Base-by-base conservation (phyloP, 1,140 invertebrate species). In the Ips typographus region DNA sequence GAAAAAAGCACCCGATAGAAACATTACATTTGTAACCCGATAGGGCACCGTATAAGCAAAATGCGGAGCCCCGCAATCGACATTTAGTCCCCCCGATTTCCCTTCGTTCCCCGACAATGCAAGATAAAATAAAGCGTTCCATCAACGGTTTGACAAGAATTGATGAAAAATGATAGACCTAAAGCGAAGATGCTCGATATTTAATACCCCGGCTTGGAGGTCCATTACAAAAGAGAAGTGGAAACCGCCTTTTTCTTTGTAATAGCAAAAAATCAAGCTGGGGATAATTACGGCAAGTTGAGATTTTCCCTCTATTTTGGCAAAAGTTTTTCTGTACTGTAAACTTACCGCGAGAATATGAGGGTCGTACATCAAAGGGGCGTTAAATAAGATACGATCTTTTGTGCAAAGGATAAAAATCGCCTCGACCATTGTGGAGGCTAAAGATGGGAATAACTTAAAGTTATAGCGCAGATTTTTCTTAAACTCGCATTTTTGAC, bases 51-150 rank as follows among this genome's bases (percentile, higher is more conserved):
- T 22, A 22, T 22, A 22, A 22, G 22, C 22, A 22, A 22, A 22
- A 22, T 22, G 22, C 22, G 22, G 22, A 22, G 22, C 22, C 22
- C 22, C 22, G 0, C 22, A 22, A 22, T 22, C 22, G 22, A 22
- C 22, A 22, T 22, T 22, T 22, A 22, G 22, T 22, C 22, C 22
- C 22, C 22, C 64, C 64, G 53, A 47, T 58, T 66, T 58, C 57
- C 40, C 39, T 40, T 57, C 43, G 51, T 65, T 56, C 40, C 4
- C 55, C 65, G 39, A 65, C 64, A 65, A 65, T 60, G 65, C 40
- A 52, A 67, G 65, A 67, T 67, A 67, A 67, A 67, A 67, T 67
- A 67, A 67, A 67, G 47, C 65, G 56, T 67, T 67, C 65, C 65
- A 67, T 67, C 65, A 67, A 67, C 42, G 57, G 57, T 52, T 47